phyloP scores from a whole-genome alignment of 2,888 invertebrate species.

The Drosophila falleni region DNA sequence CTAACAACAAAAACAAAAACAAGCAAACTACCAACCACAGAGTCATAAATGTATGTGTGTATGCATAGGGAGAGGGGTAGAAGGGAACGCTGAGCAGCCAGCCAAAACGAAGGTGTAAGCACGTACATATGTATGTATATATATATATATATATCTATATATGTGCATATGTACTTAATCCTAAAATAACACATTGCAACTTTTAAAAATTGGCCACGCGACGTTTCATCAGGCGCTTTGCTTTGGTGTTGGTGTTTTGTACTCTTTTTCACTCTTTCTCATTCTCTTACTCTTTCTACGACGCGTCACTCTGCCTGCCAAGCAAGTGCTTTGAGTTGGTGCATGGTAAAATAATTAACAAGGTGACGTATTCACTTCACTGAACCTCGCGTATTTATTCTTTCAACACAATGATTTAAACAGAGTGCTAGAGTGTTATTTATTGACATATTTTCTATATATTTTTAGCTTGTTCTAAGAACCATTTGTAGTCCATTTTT shows the following conservation, averaged over 20 bases:
- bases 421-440: no score
- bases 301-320: neutral
- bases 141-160: constrained; percentile 4
- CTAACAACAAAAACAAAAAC: constrained; percentile 30
- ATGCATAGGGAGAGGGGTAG: neutral
- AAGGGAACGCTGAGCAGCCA: constrained; percentile 27
- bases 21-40: constrained; percentile 25
- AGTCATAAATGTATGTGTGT: neutral
- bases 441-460: no score
- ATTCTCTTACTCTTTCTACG: constrained; percentile 1
- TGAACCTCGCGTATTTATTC: neutral
- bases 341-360: neutral
- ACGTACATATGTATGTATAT: constrained; percentile 41
- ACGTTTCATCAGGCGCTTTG: constrained; percentile 35
- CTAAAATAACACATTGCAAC: constrained; percentile 77
- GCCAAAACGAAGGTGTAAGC: constrained; percentile 70
- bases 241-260: constrained; percentile 4
- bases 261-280: no score
- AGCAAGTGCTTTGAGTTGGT: constrained; percentile 13
- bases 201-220: constrained; percentile 67
- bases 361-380: neutral
- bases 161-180: constrained; percentile 45
- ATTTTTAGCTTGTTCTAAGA: neutral
- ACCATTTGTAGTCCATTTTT: neutral
- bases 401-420: neutral